Percentiles rank a stretch among this genome's conserved stretches.
Evolutionary conservation across 2,888 invertebrate genomes (phyloP).

Genomic region (Tribolium freemani): DNA sequence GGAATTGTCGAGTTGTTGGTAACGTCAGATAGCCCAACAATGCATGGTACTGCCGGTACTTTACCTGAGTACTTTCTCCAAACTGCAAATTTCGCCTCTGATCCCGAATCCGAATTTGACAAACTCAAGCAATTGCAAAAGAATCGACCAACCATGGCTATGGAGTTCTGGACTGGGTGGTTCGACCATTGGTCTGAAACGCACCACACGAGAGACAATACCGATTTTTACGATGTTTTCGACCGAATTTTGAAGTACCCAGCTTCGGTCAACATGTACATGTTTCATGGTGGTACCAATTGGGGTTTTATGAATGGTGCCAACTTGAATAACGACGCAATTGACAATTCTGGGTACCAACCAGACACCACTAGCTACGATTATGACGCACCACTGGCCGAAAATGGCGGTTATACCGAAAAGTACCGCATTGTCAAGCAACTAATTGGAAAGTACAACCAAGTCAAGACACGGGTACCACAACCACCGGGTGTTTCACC

Average conservation of each 20-base stretch:
- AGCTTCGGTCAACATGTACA: constrained; percentile 85
- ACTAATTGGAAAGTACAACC: constrained; percentile 65
- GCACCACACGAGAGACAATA: constrained; percentile 54
- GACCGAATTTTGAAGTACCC: constrained; percentile 60
- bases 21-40: constrained; percentile 69
- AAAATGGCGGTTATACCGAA: constrained; percentile 89
- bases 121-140: constrained; percentile 68
- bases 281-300: constrained; percentile 93
- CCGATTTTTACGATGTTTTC: constrained; percentile 53
- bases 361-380: constrained; percentile 69
- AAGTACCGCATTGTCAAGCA: constrained; percentile 77
- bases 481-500: constrained; percentile 72
- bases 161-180: constrained; percentile 77
- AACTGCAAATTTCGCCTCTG: constrained; percentile 71
- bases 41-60: constrained; percentile 49
- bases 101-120: constrained; percentile 65
- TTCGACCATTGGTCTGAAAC: constrained; percentile 72
- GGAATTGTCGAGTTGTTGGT: constrained; percentile 68
- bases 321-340: constrained; percentile 48
- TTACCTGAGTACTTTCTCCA: constrained; percentile 61
- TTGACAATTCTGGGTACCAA: constrained; percentile 57
- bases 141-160: constrained; percentile 71
- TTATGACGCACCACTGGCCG: constrained; percentile 89
- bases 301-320: constrained; percentile 73
- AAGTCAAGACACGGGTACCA: constrained; percentile 54